phyloP scores from a whole-genome alignment of 2,113 vertebrate genomes.

The Platysternon megacephalum region DNA sequence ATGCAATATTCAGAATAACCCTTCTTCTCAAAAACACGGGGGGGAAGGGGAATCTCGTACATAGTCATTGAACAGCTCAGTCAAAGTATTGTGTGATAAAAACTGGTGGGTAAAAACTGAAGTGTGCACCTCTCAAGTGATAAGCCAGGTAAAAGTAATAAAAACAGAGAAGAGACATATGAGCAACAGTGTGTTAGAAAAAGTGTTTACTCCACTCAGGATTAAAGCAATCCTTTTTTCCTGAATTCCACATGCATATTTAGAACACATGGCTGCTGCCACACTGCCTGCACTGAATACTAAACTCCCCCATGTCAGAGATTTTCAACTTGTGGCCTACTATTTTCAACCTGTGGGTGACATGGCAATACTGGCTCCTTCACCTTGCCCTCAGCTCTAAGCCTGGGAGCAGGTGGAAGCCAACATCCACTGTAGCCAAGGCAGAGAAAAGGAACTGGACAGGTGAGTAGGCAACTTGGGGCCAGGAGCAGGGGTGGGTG shows the following conservation, averaged over 20 bases:
- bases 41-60: background rate
- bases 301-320: too few species aligned
- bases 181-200: background rate
- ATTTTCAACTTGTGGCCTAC: too few species aligned
- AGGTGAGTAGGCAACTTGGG: background rate
- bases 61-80: background rate
- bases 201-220: background rate
- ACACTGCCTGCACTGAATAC: too few species aligned
- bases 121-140: background rate
- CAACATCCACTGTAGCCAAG: background rate
- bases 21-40: background rate
- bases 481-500: background rate
- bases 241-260: background rate
- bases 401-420: background rate
- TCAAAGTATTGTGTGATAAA: background rate
- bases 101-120: too few species aligned
- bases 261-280: background rate
- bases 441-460: background rate
- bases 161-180: background rate
- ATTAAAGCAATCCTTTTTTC: background rate
- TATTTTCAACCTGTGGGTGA: background rate
- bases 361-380: background rate
- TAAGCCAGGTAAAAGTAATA: background rate
- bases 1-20: background rate
- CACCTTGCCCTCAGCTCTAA: background rate